A percentile compares a stretch with the other conserved stretches of the same genome.
Conservation (phyloP, 2,797 vertebrate species). For the Erithacus rubecula region DNA sequence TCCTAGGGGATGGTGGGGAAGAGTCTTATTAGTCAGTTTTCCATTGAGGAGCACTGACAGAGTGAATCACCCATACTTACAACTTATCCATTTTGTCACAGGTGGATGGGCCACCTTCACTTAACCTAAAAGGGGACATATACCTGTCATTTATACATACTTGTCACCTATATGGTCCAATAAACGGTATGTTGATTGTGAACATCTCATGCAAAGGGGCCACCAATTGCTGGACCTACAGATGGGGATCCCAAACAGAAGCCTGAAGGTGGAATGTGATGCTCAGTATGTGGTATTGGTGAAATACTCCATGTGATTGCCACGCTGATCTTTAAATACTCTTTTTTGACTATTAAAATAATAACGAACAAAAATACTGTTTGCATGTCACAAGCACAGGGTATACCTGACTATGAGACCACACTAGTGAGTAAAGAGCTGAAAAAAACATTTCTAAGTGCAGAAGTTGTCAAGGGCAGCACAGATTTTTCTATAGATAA, state of each 20-base stretch:
- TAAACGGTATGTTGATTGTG: neutral
- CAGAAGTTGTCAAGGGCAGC: slow-evolving; percentile 1
- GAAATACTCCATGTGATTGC: neutral
- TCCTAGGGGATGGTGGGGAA: neutral
- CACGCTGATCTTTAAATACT: neutral
- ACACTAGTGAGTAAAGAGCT: neutral
- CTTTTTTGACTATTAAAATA: neutral
- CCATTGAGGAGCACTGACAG: neutral
- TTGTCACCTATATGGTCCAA: neutral
- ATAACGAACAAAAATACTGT: neutral
- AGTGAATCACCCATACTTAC: neutral
- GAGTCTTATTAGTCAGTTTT: neutral
- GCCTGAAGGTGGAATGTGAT: neutral
- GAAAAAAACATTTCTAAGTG: neutral
- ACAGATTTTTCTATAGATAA: neutral
- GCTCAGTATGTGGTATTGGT: neutral
- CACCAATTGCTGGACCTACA: neutral
- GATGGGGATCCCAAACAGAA: neutral
- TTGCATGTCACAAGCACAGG: neutral
- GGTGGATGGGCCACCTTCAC: neutral
- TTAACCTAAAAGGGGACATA: neutral
- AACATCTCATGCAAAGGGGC: neutral
- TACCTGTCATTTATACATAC: neutral
- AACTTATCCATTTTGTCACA: neutral
- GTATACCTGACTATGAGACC: neutral